Base-by-base conservation (phyloP, 2,888 invertebrate genomes). In the Amiota communis region DNA sequence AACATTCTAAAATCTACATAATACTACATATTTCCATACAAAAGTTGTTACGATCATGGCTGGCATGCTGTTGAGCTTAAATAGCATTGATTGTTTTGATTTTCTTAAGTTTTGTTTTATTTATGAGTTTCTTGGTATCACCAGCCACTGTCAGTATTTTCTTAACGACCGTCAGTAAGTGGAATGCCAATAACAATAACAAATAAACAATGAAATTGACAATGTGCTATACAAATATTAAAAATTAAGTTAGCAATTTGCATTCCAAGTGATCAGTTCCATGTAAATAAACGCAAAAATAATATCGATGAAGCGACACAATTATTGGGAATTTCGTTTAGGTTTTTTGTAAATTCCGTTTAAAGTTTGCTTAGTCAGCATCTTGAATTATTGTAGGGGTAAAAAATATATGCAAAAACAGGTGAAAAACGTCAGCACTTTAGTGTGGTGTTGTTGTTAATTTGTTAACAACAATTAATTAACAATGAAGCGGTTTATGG, bases 391-490 rank as follows among this genome's bases (percentile, higher is more conserved):
- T n/a, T n/a, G n/a, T 59, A 59, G 20, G 59, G 36, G 59, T 20
- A 59, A 59, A 59, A 1, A 59, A n/a, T 8, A 20, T 11, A 13
- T 59, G 20, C 63, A 20, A 63, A 68, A 65, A 65, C 65, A 48
- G 20, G 65, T 65, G 47, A 65, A 49, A 49, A 68, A 53, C 67
- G 67, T 68, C 67, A 68, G 67, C 67, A 68, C 6, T 51, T 13
- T 68, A 53, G 67, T 36, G n/a, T 23, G 51, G 23, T 10, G 67
- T 8, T 13, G 51, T 53, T 53, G 47, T 36, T 51, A 53, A 51
- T 47, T 68, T 68, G 67, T 68, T 23, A 53, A 68, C 67, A 68
- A 68, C 53, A 68, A 49, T 67, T 20, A 49, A 67, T 67, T 67
- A 67, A 67, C 67, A 51, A 49, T 23, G 11, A 67, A 51, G 49